Evolutionary conservation across 1,140 invertebrate species (phyloP).

Genomic region (Hycleus cichorii): DNA sequence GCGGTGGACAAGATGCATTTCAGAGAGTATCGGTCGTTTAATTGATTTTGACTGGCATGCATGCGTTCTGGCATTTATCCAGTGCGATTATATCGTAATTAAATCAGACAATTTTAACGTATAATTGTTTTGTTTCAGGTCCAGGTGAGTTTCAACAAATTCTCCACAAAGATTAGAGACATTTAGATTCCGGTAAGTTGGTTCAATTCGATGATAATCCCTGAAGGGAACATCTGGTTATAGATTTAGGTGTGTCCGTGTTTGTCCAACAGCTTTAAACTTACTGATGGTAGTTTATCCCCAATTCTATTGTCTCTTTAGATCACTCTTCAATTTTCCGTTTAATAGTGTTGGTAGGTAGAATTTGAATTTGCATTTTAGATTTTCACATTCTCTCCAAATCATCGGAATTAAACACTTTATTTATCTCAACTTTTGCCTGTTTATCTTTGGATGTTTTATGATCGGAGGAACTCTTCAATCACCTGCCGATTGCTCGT

Average conservation of each 20-base stretch:
- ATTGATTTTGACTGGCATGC: constrained; percentile 1
- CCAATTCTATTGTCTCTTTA: background rate
- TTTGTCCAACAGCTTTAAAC: constrained; percentile 41
- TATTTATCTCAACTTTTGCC: constrained; percentile 31
- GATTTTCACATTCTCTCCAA: constrained; percentile 27
- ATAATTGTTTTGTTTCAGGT: constrained; percentile 18
- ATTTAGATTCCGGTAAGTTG: background rate
- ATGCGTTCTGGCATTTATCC: no score
- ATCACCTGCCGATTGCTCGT: constrained; percentile 26
- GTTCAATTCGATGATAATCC: constrained; percentile 38
- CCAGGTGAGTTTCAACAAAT: constrained; percentile 18
- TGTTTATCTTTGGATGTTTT: constrained; percentile 29
- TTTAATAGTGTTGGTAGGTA: constrained; percentile 18
- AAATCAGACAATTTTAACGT: no score
- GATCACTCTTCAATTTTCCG: background rate
- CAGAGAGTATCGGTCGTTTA: background rate
- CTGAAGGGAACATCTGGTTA: constrained; percentile 35
- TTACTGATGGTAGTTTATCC: constrained; percentile 12
- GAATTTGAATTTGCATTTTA: constrained; percentile 41
- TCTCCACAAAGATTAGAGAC: no score
- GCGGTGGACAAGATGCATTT: constrained; percentile 1
- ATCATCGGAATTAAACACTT: constrained; percentile 38
- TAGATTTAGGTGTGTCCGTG: constrained; percentile 42
- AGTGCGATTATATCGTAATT: no score
- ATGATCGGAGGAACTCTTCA: constrained; percentile 22